Evolutionary conservation across 2,888 invertebrate species (phyloP), one percentile per base, ranked within the genome.

Genomic region (Venusia cambrica): DNA sequence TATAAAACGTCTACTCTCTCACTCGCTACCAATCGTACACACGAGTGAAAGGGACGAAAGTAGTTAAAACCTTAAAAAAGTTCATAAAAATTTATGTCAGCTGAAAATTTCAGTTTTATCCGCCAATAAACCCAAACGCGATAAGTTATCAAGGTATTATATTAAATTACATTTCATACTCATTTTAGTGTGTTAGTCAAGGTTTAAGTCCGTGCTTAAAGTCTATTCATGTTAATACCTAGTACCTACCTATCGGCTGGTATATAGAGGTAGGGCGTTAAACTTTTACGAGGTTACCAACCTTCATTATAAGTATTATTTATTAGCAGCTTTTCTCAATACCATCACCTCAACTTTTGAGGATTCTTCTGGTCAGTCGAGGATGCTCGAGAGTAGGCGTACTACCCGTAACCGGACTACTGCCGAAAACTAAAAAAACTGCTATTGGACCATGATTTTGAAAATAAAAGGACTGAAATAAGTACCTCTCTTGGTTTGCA

Each of bases 61-160:
- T 4, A 9, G n/a, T 4, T 5, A 26, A 35, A 15, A 5, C 13
- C n/a, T 8, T 31, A 28, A 13, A 18, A 36, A 34, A 30, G 31
- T 38, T 38, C 38, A 45, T 41, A 45, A 45, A 48, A 48, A 45
- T 41, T 43, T 45, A 48, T 45, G 43, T 35, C 16, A 30, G 34
- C 13, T 36, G 40, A 41, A 42, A 39, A 34, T 45, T 41, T 38
- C 35, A 35, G 31, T 40, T 41, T 41, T 30, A 29, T 30, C 21
- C 13, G 11, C n/a, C 22, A 34, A 31, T 47, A 47, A 38, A 47
- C 35, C 30, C 34, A 34, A 27, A 6, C 28, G 19, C 30, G 47
- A 47, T 44, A 47, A 44, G 34, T 21, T 5, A 5, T 6, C 7
- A 6, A 15, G 2, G 15, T 11, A 12, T 11, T 15, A 24, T 31